Base-by-base conservation (phyloP, 2,113 vertebrate genomes). In the Panthera leo region DNA sequence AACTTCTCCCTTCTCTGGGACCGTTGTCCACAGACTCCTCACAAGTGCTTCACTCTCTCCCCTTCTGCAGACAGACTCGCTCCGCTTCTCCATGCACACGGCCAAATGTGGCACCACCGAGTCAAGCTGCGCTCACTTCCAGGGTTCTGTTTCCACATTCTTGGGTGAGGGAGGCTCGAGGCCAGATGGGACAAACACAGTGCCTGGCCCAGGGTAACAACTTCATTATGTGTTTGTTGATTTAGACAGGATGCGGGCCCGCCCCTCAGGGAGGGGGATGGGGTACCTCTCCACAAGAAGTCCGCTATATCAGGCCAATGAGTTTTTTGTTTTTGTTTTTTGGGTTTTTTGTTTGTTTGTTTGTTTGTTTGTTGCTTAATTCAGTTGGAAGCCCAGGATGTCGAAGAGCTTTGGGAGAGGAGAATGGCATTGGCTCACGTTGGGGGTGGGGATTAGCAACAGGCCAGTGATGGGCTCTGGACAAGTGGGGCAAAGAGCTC, bases 31-130 rank as follows among this genome's bases (percentile, higher is more conserved):
- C 21, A 19, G 68, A 51, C 8, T n/a, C 42, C 5, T 34, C 42
- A 15, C 34, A 39, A 7, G 11, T 1, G 36, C 70, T 18, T n/a
- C 0, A 0, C 29, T 25, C 6, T 15, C 71, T 83, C 19, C 4
- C 10, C 2, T 0, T 75, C 51, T 39, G 45, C n/a, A 6, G 34
- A 45, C 5, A 27, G 39, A 7, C 45, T 16, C 16, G 12, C 58
- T 75, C 51, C 34, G 45, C n/a, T 10, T 5, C 16, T 16, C 75
- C 23, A 14, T 1, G 42, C 34, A 14, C 11, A 3, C 5, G 29
- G 63, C 58, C 88, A 67, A 5, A 34, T 12, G 11, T 1, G 23
- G 76, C 63, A 34, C n/a, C 8, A 1, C 21, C 39, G 48, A 67
- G 39, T 12, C 48, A 9, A 19, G 8, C n/a, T 85, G 65, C 39